These are phyloP conservation scores for Saccopteryx bilineata DNA, from an alignment of 2,113 vertebrate genomes.

Conservation along the genomic window DNA sequence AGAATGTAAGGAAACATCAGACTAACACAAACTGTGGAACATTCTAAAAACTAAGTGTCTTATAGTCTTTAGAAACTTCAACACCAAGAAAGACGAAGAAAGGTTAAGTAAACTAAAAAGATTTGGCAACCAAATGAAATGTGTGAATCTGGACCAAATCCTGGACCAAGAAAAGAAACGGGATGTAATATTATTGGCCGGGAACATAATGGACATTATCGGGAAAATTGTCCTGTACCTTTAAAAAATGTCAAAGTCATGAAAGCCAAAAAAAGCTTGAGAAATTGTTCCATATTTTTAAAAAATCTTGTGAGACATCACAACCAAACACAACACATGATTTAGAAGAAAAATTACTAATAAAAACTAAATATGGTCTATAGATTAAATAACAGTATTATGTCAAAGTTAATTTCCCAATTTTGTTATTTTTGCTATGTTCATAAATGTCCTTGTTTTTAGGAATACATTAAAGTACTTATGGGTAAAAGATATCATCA, in stretches of 20 bases:
- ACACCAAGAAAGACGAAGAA: constrained; percentile 9
- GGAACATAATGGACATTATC: not conserved
- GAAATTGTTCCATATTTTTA: not conserved
- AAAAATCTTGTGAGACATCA: not conserved
- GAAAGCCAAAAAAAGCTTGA: not conserved
- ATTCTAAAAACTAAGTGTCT: not conserved
- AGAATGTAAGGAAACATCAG: not conserved
- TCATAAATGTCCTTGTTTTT: constrained; percentile 12
- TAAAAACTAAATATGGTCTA: not conserved
- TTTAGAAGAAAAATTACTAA: constrained; percentile 4
- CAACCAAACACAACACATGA: not conserved
- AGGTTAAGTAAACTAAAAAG: constrained; percentile 35
- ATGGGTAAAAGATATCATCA: constrained; percentile 46
- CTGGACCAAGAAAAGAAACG: not conserved
- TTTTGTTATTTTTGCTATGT: constrained; percentile 44
- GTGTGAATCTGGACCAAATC: not conserved
- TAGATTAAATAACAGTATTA: not conserved
- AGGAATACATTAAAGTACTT: not conserved
- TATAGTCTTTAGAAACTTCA: constrained; percentile 30
- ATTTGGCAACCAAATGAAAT: too few species aligned
- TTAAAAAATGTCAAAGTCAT: not conserved
- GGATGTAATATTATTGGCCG: not conserved
- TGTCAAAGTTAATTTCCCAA: constrained; percentile 38
- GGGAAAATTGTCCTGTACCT: not conserved
- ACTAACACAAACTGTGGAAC: not conserved